phyloP scores from a whole-genome alignment of 2,797 vertebrate genomes.

The Ciconia nigra region DNA sequence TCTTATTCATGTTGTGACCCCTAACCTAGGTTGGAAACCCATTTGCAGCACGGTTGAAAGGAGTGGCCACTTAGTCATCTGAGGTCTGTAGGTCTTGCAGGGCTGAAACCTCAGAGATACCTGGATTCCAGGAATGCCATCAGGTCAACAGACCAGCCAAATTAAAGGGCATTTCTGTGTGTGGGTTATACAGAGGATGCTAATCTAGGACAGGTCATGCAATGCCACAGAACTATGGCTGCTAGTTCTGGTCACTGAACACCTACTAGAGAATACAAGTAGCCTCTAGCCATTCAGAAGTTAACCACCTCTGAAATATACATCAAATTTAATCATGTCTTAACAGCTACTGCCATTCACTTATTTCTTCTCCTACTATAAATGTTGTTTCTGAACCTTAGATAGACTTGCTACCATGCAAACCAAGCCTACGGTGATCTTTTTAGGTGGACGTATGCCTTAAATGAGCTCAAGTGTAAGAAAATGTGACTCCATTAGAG shows the following conservation, averaged over 20 bases:
- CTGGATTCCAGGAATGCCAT: neutral
- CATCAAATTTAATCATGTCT: neutral
- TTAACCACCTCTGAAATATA: neutral
- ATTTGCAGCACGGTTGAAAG: neutral
- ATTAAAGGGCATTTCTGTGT: neutral
- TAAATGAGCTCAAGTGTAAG: neutral
- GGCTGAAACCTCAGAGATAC: neutral
- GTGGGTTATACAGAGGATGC: neutral
- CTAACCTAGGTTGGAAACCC: neutral
- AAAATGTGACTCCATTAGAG: neutral
- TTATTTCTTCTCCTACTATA: neutral
- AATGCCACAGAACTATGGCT: neutral
- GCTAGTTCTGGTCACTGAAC: neutral
- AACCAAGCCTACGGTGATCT: neutral
- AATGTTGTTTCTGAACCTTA: neutral
- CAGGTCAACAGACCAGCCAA: neutral
- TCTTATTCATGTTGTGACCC: neutral
- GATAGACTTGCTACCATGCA: neutral
- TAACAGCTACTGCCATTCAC: neutral
- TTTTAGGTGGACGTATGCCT: neutral
- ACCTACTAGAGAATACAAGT: neutral
- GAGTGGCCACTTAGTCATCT: neutral
- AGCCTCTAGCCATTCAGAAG: neutral
- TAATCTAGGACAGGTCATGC: neutral
- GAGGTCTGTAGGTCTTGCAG: neutral